Evolutionary conservation across 2,113 vertebrate genomes (phyloP), one percentile per base, ranked within the genome.

Genomic region (Tragulus kanchil): DNA sequence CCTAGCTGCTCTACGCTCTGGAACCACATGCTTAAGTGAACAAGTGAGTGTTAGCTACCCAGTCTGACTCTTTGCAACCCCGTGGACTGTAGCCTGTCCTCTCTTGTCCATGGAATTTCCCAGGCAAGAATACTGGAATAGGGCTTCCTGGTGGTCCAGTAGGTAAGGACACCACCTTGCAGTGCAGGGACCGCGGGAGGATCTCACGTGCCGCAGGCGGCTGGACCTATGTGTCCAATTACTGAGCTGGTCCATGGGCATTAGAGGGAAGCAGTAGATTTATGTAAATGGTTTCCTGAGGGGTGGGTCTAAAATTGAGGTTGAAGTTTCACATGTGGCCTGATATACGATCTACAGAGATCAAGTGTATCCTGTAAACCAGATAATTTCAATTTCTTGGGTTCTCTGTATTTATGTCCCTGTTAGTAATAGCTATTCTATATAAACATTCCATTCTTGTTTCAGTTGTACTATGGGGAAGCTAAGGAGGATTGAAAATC

Each of bases 291-390:
- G 45, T 77, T 89, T 97, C 64, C 54, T 31, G 61, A 93, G 59
- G 11, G 31, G 9, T 50, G 31, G 84, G 25, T 88, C 77, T 81
- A 90, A 87, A 82, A 82, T 82, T 25, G 6, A 93, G 64, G n/a
- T 65, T 85, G 31, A 97, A 67, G 97, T 82, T 94, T 94, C 64
- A 94, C 64, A 89, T 82, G 42, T 73, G 91, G 17, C 52, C 58
- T 97, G 75, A 78, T 19, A 89, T 8, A 52, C 59, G 59, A 95
- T 42, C n/a, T 56, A 23, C 71, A 50, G 59, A 75, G 14, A 93
- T 77, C 31, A 90, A 81, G 15, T 77, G 11, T 75, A 82, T 97
- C 64, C 94, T 89, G 65, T 95, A 95, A 97, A 89, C 54, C 64
- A 93, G 56, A 8, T 82, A 48, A 85, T 61, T 83, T 95, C 59